phyloP scores from a whole-genome alignment of 2,113 vertebrate genomes.

The Hippopotamus amphibius region DNA sequence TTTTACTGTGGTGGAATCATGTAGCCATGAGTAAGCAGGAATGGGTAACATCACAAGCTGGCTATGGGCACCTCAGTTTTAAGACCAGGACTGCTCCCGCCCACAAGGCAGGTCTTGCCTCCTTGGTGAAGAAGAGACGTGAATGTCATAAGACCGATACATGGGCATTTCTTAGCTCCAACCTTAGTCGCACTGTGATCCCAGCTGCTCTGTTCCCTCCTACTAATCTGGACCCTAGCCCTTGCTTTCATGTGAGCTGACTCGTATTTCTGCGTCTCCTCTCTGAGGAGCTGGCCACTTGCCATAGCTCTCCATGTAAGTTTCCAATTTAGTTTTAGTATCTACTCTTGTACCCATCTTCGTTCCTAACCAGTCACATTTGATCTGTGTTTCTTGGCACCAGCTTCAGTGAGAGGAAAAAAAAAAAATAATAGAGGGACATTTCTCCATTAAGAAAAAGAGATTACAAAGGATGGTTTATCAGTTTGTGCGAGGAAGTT shows the following conservation, averaged over 20 bases:
- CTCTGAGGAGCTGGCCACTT: background rate
- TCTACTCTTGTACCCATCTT: background rate
- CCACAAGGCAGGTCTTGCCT: fast-evolving
- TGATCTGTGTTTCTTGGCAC: slow-evolving; percentile 26
- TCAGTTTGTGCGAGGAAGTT: background rate
- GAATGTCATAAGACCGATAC: background rate
- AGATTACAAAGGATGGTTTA: background rate
- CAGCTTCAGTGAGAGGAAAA: background rate
- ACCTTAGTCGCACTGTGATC: background rate
- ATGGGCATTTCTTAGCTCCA: background rate
- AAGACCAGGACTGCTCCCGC: fast-evolving
- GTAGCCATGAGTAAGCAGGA: background rate
- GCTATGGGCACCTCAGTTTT: background rate
- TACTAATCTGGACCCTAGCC: background rate
- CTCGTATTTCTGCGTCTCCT: background rate
- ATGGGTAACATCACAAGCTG: background rate
- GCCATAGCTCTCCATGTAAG: background rate
- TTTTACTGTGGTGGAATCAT: background rate
- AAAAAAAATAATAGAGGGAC: background rate
- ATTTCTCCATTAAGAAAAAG: background rate
- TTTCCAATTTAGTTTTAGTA: background rate
- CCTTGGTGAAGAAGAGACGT: background rate
- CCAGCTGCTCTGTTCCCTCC: fast-evolving
- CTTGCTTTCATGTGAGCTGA: background rate
- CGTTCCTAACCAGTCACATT: background rate